phyloP scores from a whole-genome alignment of 2,113 vertebrate genomes.

The Aix galericulata region DNA sequence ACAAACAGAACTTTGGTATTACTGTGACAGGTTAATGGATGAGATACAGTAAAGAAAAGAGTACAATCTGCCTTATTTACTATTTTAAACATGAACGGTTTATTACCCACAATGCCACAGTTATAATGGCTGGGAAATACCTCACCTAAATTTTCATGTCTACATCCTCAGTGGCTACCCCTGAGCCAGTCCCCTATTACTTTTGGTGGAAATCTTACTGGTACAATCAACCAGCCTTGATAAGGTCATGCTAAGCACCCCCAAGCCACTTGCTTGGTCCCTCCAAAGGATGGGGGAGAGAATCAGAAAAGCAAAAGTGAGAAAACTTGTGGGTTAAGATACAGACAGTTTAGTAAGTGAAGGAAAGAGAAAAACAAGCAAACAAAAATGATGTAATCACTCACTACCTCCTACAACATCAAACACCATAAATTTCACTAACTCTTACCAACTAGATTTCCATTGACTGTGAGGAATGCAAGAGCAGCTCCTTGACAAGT shows the following conservation, averaged over 20 bases:
- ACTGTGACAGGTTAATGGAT: neutral
- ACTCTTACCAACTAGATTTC: neutral
- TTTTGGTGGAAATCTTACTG: neutral
- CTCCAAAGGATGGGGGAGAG: neutral
- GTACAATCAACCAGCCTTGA: neutral
- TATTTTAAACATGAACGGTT: neutral
- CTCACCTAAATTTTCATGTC: neutral
- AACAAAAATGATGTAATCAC: neutral
- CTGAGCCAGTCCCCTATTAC: neutral
- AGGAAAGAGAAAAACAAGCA: neutral
- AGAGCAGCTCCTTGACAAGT: neutral
- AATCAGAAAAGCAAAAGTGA: neutral
- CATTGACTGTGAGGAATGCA: neutral
- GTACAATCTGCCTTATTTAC: neutral
- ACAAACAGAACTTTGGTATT: neutral
- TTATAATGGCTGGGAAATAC: neutral
- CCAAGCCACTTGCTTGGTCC: neutral
- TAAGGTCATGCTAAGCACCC: neutral
- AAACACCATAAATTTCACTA: neutral
- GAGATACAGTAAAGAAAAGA: neutral
- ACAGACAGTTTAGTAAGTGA: neutral
- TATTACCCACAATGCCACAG: neutral
- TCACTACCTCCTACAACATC: neutral
- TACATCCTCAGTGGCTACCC: neutral
- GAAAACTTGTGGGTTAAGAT: neutral